Percentiles rank a stretch among this genome's conserved stretches.
Conservation (phyloP, 2,797 vertebrate genomes). For the Rhyacichthys aspro region DNA sequence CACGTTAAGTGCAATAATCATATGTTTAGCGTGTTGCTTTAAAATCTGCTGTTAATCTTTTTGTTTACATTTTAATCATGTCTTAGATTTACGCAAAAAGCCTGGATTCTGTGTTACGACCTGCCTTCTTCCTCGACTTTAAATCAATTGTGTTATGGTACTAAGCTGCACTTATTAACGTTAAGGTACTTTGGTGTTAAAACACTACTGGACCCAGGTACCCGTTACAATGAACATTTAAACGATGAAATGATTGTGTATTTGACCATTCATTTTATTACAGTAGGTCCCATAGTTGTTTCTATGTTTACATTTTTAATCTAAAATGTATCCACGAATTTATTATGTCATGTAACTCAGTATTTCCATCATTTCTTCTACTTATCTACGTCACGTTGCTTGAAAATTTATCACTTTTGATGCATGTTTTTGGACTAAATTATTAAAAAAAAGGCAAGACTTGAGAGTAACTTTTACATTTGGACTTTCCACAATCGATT, state of each 20-base stretch:
- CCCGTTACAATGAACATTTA: slow-evolving; percentile 17
- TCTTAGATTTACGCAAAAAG: slow-evolving; percentile 14
- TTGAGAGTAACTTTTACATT: no score
- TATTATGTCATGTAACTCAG: no score
- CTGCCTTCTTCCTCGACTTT: slow-evolving; percentile 33
- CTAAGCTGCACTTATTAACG: slow-evolving; percentile 24
- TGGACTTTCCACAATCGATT: no score
- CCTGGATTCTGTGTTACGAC: slow-evolving; percentile 20
- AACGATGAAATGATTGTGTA: background rate
- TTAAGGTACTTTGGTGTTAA: slow-evolving; percentile 28
- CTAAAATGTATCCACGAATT: no score
- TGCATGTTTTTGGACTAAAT: no score
- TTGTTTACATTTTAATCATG: slow-evolving; percentile 64
- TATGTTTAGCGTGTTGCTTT: slow-evolving; percentile 31
- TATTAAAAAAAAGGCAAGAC: no score
- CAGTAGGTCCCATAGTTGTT: no score
- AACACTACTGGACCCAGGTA: slow-evolving; percentile 23
- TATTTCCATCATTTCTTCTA: no score
- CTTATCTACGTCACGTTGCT: no score
- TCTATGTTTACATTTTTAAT: no score
- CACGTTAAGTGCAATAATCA: slow-evolving; percentile 73
- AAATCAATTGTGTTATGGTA: slow-evolving; percentile 47
- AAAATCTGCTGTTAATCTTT: slow-evolving; percentile 38
- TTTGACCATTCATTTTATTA: background rate
- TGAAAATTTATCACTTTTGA: no score